Evolutionary conservation across 2,113 vertebrate species (phyloP).

Genomic region (Atrichornis clamosus): DNA sequence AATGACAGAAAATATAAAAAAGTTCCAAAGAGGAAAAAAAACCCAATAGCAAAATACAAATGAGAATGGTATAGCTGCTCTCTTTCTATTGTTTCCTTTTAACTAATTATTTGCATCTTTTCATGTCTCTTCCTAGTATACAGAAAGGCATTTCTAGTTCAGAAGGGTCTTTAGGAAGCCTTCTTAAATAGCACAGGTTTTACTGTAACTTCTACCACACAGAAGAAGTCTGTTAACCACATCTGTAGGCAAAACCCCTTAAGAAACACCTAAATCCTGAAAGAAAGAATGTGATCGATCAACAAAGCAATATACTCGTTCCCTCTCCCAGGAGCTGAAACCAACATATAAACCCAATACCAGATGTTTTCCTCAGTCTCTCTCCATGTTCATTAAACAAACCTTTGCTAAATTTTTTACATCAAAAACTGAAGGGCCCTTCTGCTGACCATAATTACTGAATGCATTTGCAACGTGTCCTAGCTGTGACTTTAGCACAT

Average conservation of each 20-base stretch:
- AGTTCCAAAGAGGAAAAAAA: accelerated
- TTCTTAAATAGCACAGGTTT: background rate
- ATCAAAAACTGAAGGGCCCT: background rate
- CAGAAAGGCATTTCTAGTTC: background rate
- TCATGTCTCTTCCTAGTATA: background rate
- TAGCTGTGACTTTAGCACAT: background rate
- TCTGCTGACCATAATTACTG: background rate
- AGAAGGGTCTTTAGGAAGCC: background rate
- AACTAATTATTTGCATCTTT: background rate
- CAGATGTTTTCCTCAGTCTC: background rate
- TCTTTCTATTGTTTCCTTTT: background rate
- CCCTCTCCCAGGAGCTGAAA: background rate
- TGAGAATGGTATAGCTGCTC: background rate
- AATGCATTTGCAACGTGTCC: accelerated
- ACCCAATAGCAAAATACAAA: background rate
- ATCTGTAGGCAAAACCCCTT: background rate
- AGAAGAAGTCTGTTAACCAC: background rate
- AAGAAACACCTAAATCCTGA: background rate
- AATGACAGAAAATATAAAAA: background rate
- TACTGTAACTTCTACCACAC: background rate
- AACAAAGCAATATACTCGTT: background rate
- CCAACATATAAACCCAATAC: background rate
- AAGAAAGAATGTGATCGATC: background rate
- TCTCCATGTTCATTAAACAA: background rate
- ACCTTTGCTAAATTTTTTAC: background rate